phyloP scores from a whole-genome alignment of 2,113 vertebrate genomes.

The Turnix velox region DNA sequence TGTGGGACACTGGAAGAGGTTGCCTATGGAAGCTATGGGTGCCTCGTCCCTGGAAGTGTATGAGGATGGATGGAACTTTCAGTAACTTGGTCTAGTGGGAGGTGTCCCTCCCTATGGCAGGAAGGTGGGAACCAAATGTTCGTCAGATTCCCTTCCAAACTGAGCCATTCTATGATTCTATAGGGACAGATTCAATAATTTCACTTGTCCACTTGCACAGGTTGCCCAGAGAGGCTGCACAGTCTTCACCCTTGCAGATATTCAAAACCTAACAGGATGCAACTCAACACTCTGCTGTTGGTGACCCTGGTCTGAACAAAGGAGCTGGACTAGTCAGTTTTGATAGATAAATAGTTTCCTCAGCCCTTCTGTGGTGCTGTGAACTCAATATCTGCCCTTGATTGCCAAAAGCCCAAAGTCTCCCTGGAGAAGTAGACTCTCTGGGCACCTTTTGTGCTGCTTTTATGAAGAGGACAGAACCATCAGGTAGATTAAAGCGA shows the following conservation, averaged over 20 bases:
- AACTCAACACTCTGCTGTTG: neutral
- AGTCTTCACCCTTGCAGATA: neutral
- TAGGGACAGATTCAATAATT: neutral
- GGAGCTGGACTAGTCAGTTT: neutral
- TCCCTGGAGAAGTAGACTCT: neutral
- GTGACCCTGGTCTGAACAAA: neutral
- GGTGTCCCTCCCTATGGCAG: neutral
- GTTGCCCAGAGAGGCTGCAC: neutral
- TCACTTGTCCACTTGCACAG: neutral
- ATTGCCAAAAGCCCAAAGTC: neutral
- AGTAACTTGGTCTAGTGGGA: neutral
- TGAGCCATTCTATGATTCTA: neutral
- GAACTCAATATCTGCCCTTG: neutral
- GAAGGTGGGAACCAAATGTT: neutral
- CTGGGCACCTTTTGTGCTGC: neutral
- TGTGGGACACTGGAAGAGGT: neutral
- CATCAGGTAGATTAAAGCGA: neutral
- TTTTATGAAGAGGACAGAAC: neutral
- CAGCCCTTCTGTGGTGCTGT: neutral
- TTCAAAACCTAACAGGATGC: neutral
- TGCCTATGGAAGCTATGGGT: neutral
- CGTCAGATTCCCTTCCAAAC: neutral
- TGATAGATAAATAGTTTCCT: neutral
- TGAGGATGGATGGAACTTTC: neutral
- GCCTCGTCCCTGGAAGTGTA: neutral